Evolutionary conservation across 2,888 invertebrate genomes (phyloP).

Genomic region (Drosophila barbarae): DNA sequence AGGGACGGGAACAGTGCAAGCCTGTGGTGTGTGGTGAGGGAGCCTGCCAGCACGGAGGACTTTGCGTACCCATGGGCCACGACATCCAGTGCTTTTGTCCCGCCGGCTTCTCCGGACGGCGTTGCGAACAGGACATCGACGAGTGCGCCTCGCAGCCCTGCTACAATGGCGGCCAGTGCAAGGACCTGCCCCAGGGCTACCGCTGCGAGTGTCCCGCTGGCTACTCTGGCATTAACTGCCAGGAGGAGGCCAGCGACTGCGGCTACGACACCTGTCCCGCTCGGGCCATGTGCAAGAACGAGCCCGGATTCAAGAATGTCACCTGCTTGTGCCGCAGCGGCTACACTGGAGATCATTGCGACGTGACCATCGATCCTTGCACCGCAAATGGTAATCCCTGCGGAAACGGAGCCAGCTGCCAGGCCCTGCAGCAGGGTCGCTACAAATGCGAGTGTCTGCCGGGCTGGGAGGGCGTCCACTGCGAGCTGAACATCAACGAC

Average conservation of each 20-base stretch:
- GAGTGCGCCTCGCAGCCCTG: conserved; percentile 97
- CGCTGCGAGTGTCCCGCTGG: conserved; percentile 92
- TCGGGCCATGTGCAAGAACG: conserved; percentile 98
- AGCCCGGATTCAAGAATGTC: conserved; percentile 91
- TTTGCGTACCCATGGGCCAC: conserved; percentile 94
- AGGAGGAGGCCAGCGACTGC: conserved; percentile 95
- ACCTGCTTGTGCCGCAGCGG: conserved; percentile 96
- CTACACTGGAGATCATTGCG: conserved; percentile 95
- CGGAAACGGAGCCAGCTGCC: conserved; percentile 92
- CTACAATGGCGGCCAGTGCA: conserved; percentile 94
- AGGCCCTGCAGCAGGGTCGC: conserved; percentile 93
- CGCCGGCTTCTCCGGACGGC: conserved; percentile 94
- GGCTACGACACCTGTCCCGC: conserved; percentile 94
- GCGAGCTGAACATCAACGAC: conserved; percentile 95
- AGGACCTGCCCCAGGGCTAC: conserved; percentile 95
- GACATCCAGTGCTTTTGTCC: conserved; percentile 95
- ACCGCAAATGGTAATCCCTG: conserved; percentile 94
- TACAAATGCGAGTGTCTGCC: conserved; percentile 97
- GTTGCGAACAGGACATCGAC: conserved; percentile 96
- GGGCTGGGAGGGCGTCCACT: conserved; percentile 98
- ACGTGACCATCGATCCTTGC: conserved; percentile 94
- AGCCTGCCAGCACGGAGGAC: conserved; percentile 93
- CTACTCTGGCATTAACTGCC: conserved; percentile 95
- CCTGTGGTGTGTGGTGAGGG: conserved; percentile 92
- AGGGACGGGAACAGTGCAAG: conserved; percentile 91